Evolutionary conservation across 1,140 invertebrate species (phyloP).

Genomic region (Zaprionus capensis): DNA sequence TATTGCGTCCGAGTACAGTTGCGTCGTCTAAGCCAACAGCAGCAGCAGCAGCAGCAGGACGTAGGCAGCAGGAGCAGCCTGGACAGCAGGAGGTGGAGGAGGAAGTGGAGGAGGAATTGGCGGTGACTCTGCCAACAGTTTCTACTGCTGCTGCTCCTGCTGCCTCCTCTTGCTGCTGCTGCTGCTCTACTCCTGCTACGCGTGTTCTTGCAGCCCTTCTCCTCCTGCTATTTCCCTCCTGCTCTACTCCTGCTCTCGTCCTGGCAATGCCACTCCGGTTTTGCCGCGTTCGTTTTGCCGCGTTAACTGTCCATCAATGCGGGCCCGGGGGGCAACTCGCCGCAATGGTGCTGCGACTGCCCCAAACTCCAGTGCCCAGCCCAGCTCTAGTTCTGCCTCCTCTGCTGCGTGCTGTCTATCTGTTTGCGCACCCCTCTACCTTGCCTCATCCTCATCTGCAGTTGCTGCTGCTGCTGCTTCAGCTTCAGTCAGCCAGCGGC

Average conservation of each 20-base stretch:
- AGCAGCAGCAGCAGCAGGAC: slow-evolving; percentile 26
- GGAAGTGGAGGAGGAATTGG: not conserved
- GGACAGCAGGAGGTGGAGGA: slow-evolving; percentile 4
- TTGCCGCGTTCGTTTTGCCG: slow-evolving; percentile 82
- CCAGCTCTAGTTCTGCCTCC: no score
- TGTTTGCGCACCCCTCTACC: slow-evolving; percentile 70
- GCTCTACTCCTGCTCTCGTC: not conserved
- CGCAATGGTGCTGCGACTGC: slow-evolving; percentile 3
- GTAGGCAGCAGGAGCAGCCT: slow-evolving; percentile 26
- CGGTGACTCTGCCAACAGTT: not conserved
- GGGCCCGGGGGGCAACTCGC: slow-evolving; percentile 47
- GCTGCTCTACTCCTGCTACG: not conserved
- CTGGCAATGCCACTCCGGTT: slow-evolving; percentile 17
- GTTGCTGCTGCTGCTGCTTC: slow-evolving; percentile 47
- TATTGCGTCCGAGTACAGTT: slow-evolving; percentile 64
- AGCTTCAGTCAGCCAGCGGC: slow-evolving; percentile 50
- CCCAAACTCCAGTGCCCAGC: not conserved
- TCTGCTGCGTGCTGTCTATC: slow-evolving; percentile 53
- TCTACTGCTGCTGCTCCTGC: not conserved
- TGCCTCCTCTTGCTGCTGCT: not conserved
- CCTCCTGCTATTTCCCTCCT: not conserved
- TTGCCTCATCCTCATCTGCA: not conserved
- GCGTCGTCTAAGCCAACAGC: slow-evolving; percentile 75
- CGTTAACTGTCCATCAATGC: slow-evolving; percentile 82
- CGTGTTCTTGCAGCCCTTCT: not conserved